A percentile compares a stretch with the other conserved stretches of the same genome.
These are phyloP conservation scores for Phengaris arion DNA, from an alignment of 2,888 invertebrate species.

Conservation along the genomic window DNA sequence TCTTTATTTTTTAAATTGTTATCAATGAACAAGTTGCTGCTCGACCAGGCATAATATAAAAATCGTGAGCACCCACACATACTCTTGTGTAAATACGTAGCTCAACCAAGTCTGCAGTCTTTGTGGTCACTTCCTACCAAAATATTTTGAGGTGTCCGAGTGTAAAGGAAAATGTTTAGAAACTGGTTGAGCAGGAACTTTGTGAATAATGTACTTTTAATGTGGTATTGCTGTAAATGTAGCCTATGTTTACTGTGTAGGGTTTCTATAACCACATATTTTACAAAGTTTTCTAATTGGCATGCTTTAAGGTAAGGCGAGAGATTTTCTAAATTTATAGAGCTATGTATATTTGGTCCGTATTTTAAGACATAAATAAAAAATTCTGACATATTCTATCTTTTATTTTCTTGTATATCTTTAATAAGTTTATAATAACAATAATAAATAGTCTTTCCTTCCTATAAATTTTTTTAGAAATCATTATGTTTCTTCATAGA, in stretches of 20 bases:
- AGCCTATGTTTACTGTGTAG: not conserved
- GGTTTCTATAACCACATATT: not conserved
- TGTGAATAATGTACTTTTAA: not conserved
- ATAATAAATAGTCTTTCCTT: no score
- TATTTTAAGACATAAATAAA: constrained; percentile 47
- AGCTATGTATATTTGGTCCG: constrained; percentile 52
- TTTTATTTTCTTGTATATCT: not conserved
- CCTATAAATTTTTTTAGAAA: no score
- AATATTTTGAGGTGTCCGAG: no score
- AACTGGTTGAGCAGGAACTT: no score
- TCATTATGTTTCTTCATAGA: no score
- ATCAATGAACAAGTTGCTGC: not conserved
- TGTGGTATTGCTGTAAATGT: constrained; percentile 2
- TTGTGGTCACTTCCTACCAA: no score
- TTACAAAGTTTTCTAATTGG: constrained; percentile 19
- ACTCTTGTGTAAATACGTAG: no score
- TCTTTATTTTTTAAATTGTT: constrained; percentile 16
- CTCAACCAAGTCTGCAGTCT: no score
- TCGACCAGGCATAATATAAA: no score
- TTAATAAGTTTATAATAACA: no score
- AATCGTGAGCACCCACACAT: no score
- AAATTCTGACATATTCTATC: constrained; percentile 33
- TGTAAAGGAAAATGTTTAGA: no score
- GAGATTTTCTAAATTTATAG: constrained; percentile 47
- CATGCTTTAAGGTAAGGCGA: constrained; percentile 34